Percentiles rank a stretch among this genome's conserved stretches.
These are phyloP conservation scores for Helobdella robusta DNA, from an alignment of 2,888 invertebrate genomes.

Conservation along the genomic window DNA sequence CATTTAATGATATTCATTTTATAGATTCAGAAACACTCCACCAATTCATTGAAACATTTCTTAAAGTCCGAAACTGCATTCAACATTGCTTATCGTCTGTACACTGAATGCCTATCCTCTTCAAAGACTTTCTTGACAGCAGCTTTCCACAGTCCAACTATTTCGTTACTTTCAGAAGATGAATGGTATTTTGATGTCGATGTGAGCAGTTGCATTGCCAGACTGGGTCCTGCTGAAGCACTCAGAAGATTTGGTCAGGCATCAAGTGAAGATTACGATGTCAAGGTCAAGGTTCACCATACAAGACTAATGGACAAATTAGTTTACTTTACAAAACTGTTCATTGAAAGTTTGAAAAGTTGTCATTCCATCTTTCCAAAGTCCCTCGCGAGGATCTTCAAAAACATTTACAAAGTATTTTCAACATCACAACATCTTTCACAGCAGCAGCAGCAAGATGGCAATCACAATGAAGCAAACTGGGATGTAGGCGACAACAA, in stretches of 20 bases:
- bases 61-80: conserved; percentile 56
- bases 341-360: conserved; percentile 63
- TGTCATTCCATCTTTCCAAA: conserved; percentile 62
- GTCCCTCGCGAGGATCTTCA: conserved; percentile 72
- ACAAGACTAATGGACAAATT: conserved; percentile 62
- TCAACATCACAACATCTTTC: no score
- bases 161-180: conserved; percentile 77
- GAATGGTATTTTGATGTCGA: conserved; percentile 85
- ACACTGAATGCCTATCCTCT: conserved; percentile 78
- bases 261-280: conserved; percentile 63
- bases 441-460: no score
- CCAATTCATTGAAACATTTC: background rate
- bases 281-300: conserved; percentile 68
- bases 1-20: no score
- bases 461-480: no score
- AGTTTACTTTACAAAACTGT: conserved; percentile 67
- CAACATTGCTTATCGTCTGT: conserved; percentile 71
- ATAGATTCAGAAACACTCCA: no score
- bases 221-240: conserved; percentile 59
- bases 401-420: background rate
- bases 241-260: conserved; percentile 66
- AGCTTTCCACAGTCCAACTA: conserved; percentile 79
- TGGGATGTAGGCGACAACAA: no score
- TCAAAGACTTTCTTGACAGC: conserved; percentile 86
- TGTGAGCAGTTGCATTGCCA: conserved; percentile 65